Evolutionary conservation across 2,113 vertebrate species (phyloP).

Genomic region (Bufo bufo): DNA sequence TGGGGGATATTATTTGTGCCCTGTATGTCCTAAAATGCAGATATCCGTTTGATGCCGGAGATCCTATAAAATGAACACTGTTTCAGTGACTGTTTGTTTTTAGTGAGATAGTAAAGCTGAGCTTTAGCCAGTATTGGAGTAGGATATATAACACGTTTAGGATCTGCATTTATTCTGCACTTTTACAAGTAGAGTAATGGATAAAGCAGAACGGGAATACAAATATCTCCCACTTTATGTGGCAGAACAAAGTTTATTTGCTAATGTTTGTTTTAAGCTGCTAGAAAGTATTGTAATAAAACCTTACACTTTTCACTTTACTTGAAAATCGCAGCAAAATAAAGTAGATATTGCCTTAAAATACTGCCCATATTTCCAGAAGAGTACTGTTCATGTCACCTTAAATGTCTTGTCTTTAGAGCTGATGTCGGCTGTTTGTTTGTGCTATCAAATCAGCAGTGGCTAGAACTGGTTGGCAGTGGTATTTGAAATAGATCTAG

Average conservation of each 20-base stretch:
- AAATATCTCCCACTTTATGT: neutral
- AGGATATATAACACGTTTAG: neutral
- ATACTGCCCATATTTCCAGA: neutral
- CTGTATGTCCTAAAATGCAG: no score
- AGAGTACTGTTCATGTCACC: neutral
- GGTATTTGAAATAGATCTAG: no score
- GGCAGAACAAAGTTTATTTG: constrained; percentile 11
- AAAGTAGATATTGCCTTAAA: constrained; percentile 26
- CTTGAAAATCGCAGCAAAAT: neutral
- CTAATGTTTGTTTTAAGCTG: neutral
- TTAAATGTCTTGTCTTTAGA: neutral
- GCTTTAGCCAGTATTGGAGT: neutral
- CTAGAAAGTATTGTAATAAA: constrained; percentile 10
- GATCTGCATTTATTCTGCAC: constrained; percentile 21
- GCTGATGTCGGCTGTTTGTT: neutral
- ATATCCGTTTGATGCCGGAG: no score
- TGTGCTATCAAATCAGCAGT: neutral
- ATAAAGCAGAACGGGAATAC: constrained; percentile 25
- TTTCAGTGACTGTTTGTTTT: neutral
- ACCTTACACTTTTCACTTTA: constrained; percentile 5
- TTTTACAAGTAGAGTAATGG: constrained; percentile 26
- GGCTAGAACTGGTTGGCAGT: no score
- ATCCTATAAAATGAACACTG: neutral
- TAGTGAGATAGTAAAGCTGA: neutral
- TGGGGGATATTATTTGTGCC: no score